Percentiles rank a stretch among this genome's conserved stretches.
Conservation (phyloP, 2,888 invertebrate genomes). For the Anoncus sp. region DNA sequence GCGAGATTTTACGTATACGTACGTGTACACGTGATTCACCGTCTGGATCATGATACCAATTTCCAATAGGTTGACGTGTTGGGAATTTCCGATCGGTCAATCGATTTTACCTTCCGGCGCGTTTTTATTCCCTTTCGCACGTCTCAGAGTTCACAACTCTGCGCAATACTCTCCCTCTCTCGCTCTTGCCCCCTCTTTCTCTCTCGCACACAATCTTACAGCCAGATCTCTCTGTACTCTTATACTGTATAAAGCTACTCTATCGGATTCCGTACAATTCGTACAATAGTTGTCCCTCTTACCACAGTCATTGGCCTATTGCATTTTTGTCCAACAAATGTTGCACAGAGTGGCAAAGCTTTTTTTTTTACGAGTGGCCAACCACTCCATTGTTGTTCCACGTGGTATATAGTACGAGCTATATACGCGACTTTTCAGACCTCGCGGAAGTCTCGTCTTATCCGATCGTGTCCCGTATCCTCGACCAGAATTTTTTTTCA, state of each 20-base stretch:
- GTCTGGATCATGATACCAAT: slow-evolving; percentile 59
- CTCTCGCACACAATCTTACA: background rate
- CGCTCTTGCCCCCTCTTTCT: slow-evolving; percentile 3
- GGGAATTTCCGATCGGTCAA: slow-evolving; percentile 57
- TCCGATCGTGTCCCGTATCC: slow-evolving; percentile 31
- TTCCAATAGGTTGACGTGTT: slow-evolving; percentile 58
- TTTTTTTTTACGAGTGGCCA: slow-evolving; percentile 16
- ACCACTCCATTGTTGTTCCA: slow-evolving; percentile 18
- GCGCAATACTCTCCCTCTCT: background rate
- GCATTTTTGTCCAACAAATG: background rate
- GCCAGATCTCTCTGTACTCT: slow-evolving; percentile 2
- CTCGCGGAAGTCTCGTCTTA: slow-evolving; percentile 35
- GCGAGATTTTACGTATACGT: slow-evolving; percentile 10
- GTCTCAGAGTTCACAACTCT: slow-evolving; percentile 10
- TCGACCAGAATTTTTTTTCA: slow-evolving; percentile 17
- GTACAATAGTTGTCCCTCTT: background rate
- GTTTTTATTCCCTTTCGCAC: slow-evolving; percentile 2
- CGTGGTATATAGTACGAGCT: background rate
- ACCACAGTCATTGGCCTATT: slow-evolving; percentile 29
- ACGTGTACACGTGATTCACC: slow-evolving; percentile 50
- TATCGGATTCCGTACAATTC: background rate
- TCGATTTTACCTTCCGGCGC: slow-evolving; percentile 41
- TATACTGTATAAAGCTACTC: background rate
- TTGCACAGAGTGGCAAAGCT: background rate
- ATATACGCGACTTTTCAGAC: slow-evolving; percentile 10